Base-by-base conservation (phyloP, 2,113 vertebrate species). In the Epinephelus cyanopodus region DNA sequence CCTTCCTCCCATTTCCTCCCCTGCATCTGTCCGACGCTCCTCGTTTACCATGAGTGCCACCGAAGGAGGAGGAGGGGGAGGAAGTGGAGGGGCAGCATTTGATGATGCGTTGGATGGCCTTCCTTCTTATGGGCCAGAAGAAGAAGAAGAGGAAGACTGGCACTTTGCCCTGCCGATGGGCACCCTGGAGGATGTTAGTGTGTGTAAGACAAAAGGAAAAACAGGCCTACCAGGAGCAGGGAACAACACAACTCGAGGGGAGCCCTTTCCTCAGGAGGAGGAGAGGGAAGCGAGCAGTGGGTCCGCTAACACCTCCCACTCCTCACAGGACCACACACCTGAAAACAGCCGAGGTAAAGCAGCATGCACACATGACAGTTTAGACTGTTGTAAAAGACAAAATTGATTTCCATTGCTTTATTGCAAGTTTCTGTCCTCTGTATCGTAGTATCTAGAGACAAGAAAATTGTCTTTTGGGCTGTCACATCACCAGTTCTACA, bases 61-160 rank as follows among this genome's bases (percentile, higher is more conserved):
- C 1, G 64, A 90, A 54, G 65, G 67, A 42, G 83, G 82, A 53
- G 82, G 81, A 45, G 66, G 67, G 29, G 78, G 83, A 64, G 74
- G 76, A 58, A 89, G 89, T n/a, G 89, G 92, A 6, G 89, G 73
- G 5, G 87, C 90, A 1, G 93, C 87, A 0, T 89, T 82, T 70
- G 92, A 93, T 61, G 88, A 93, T 0, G 85, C 87, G 0, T 33
- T 92, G n/a, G 93, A 94, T 57, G 93, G 92, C 4, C 87, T 93
- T 58, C 91, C 94, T 19, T 47, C 77, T 0, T 91, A 29, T 67
- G 91, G 81, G 4, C 85, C 83, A 3, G 92, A 89, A 6, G 92
- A 94, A 8, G 94, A 94, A 2, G 93, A 95, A 6, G 64, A 67
- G 7, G 94, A 94, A 63, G 90, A 94, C 78, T 94, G 94, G 93